Percentiles rank a stretch among this genome's conserved stretches.
Conservation (phyloP, 2,113 vertebrate species). For the Theristicus caerulescens region DNA sequence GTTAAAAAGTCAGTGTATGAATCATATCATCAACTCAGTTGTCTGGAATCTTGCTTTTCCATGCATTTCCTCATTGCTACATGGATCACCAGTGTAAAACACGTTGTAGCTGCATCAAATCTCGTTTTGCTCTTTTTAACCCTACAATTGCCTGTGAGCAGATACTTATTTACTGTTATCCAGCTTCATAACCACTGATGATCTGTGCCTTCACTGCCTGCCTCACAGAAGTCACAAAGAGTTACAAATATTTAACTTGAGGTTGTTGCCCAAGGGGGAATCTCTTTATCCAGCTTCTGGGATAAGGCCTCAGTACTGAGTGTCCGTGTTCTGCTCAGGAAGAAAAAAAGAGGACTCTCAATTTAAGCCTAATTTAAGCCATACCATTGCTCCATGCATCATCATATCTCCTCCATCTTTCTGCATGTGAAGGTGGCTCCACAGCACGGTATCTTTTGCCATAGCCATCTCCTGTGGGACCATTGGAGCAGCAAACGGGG, state of each 20-base stretch:
- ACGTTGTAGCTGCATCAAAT: background rate
- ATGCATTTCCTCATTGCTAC: background rate
- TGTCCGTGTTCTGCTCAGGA: background rate
- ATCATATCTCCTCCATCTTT: background rate
- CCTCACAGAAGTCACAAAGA: background rate
- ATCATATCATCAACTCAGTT: background rate
- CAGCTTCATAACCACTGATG: background rate
- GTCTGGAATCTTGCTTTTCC: slow-evolving; percentile 21
- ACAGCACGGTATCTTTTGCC: background rate
- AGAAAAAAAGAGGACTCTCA: background rate
- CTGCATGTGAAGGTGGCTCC: background rate
- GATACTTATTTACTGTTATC: background rate
- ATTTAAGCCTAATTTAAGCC: background rate
- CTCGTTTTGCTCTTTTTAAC: slow-evolving; percentile 29
- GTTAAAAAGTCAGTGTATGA: background rate
- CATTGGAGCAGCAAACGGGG: background rate
- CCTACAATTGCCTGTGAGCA: background rate
- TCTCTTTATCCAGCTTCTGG: background rate
- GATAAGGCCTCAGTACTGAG: background rate
- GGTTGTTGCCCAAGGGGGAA: background rate
- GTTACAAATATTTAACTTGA: background rate
- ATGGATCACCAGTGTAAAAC: background rate
- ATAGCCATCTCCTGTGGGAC: background rate
- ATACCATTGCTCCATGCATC: background rate
- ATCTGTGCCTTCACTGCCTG: background rate